Evolutionary conservation across 2,113 vertebrate genomes (phyloP), one percentile per base, ranked within the genome.

Genomic region (Nothoprocta pentlandii): DNA sequence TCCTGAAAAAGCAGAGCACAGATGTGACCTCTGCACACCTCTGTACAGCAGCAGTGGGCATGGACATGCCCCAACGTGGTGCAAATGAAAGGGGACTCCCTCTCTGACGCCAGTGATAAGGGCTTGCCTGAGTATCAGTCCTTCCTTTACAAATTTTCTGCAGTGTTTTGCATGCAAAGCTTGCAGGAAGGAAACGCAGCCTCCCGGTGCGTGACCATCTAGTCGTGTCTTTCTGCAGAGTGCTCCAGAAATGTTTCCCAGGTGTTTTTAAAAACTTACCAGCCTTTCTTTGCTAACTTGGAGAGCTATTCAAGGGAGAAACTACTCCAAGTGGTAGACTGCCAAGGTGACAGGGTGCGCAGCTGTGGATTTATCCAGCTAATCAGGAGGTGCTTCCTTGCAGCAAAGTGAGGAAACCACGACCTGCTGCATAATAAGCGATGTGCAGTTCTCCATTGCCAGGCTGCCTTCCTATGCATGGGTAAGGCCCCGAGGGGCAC

Each of bases 351-450:
- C 44, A 56, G 74, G 19, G 44, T 5, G 74, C 11, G 8, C 90
- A 91, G 82, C 94, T 96, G 85, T 71, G 70, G 26, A 20, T 49
- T 92, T 80, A 89, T 79, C 54, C 90, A 93, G 16, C 79, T 96
- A 92, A 80, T 89, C 41, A 78, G 92, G 78, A 88, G 76, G 58
- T 4, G 26, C 44, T 94, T 94, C 41, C 74, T 91, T 90, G 66
- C 36, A 88, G 85, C 44, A 62, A 90, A 93, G 59, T 73, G 82
- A n/a, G n/a, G 71, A 75, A 51, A 85, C 26, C 16, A 69, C 94
- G 93, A 75, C 71, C 83, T 92, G 85, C 58, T 54, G 64, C 36
- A 85, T 87, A 87, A 90, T 41, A 58, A 85, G 86, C 14, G 54
- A 54, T 20, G 15, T 54, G 88, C 81, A 87, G 36, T 21, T 59